Base-by-base conservation (phyloP, 2,888 invertebrate genomes). In the Hydrotaea diabolus region DNA sequence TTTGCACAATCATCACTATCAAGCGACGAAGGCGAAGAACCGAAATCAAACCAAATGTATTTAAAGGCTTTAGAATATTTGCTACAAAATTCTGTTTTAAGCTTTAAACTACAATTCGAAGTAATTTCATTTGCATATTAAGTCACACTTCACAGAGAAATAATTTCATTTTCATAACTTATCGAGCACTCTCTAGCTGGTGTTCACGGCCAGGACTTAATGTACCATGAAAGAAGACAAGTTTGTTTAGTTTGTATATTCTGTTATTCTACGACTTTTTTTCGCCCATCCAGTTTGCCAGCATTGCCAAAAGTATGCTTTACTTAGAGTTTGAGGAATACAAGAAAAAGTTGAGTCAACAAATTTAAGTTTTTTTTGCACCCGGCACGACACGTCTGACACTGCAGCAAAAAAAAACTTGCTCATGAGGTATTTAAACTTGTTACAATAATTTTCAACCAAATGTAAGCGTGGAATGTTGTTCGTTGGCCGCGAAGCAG, bases 151-250 rank as follows among this genome's bases (percentile, higher is more conserved):
- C n/a, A n/a, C n/a, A n/a, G n/a, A n/a, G 73, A 17, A 43, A 26
- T 72, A 66, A 79, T 55, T 80, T 72, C 15, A 36, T 69, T 75
- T 75, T 80, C 55, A 57, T 71, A 75, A 75, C 69, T 49, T 80
- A 55, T 13, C 71, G 53, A 26, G 23, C 55, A 49, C 39, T 11
- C 39, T 36, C 1, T 39, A 11, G 39, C 39, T 8, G 13, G 9
- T 39, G 8, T 39, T 39, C 36, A 2, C 9, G 8, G 49, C 43
- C 3, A 43, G 1, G 15, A 3, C 19, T 19, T 11, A 3, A 23
- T 23, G 21, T 57, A 23, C 57, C 57, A 8, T 19, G 19, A 23
- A 19, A 11, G 23, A 17, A 57, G 57, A 23, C 57, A 21, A 57
- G 57, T 21, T 57, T 57, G 57, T 57, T 21, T 57, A 21, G 57